Conservation (phyloP, 2,113 vertebrate species). For the Sturnus vulgaris region DNA sequence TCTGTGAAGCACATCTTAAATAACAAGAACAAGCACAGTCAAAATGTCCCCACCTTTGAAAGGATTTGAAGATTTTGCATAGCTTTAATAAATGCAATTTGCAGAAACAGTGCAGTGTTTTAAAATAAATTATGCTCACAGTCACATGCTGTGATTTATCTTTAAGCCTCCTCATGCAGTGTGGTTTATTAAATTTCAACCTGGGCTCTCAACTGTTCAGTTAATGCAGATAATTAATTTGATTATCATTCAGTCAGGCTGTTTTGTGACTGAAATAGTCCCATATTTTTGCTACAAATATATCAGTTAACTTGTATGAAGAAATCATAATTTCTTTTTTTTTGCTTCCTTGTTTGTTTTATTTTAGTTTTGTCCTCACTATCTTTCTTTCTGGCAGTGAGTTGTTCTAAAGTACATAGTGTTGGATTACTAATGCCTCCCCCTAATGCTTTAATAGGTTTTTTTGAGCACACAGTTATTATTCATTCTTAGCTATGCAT, state of each 20-base stretch:
- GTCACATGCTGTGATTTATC: conserved; percentile 27
- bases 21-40: not conserved
- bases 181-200: conserved; percentile 73
- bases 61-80: not conserved
- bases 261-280: conserved; percentile 67
- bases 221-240: conserved; percentile 75
- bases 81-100: conserved; percentile 16
- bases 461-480: not conserved
- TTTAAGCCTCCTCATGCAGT: conserved; percentile 49
- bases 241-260: conserved; percentile 70
- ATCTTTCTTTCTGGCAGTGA: not conserved
- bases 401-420: not conserved
- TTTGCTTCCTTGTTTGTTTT: not conserved
- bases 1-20: not conserved
- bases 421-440: conserved; percentile 7
- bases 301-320: not conserved
- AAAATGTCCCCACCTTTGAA: not conserved
- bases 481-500: not conserved
- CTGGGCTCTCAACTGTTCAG: conserved; percentile 59
- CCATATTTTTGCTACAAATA: not conserved
- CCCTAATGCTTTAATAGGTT: not conserved
- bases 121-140: conserved; percentile 12
- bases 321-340: not conserved
- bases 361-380: not conserved
- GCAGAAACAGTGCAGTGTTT: not conserved